Base-by-base conservation (phyloP, 2,113 vertebrate species). In the Theristicus caerulescens region DNA sequence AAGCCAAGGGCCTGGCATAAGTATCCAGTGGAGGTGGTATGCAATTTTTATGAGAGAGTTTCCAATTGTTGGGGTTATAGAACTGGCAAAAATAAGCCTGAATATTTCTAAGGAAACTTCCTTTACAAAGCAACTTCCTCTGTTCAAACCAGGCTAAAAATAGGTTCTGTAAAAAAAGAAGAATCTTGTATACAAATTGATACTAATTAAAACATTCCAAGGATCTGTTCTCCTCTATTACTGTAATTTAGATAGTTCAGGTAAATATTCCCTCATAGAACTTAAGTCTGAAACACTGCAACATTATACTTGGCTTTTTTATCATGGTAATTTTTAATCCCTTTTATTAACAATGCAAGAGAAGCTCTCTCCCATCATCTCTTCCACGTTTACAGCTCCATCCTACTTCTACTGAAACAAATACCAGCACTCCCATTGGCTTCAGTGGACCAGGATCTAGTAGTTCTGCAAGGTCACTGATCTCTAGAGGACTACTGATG, bases 131-230 rank as follows among this genome's bases (percentile, higher is more conserved):
- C 51, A 80, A 94, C 90, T 96, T 96, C 90, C 59, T 69, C 51
- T 73, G 51, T 77, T 92, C 82, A 95, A 91, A 88, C 46, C 78
- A 31, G 24, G 29, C 90, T 95, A 88, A 95, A 91, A 91, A 97
- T 82, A 95, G 44, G 44, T 40, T 65, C 67, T 54, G 27, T 25
- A 62, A 87, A 71, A 71, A 80, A 38, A 80, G 24, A 94, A 69
- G 6, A 86, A 57, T 44, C 71, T 85, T 73, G 79, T 90, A 90
- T 62, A 95, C 85, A 91, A 79, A 88, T 27, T 44, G 62, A 77
- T 61, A 70, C 74, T n/a, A 90, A 96, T 93, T 74, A 92, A 79
- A 94, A 82, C 46, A 94, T 82, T 82, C 54, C 81, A 95, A 64
- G 32, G 44, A 80, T 42, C 46, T 2, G 6, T 82, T 87, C 62